Evolutionary conservation across 2,888 invertebrate species (phyloP).

Genomic region (Phasia obesa): DNA sequence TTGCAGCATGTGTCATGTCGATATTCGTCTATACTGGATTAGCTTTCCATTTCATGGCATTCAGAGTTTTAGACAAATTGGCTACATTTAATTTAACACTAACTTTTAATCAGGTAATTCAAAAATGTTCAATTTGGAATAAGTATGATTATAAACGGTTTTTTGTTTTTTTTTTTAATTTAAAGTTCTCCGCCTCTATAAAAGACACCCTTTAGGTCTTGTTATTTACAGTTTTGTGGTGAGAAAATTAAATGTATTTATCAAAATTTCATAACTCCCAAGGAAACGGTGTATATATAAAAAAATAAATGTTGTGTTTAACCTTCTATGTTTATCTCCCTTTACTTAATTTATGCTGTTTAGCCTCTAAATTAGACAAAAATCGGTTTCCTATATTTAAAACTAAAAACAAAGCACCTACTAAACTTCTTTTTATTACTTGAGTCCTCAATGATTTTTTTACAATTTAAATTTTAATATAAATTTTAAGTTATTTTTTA

Average conservation of each 20-base stretch:
- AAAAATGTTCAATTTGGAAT: too few species aligned
- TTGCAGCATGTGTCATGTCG: too few species aligned
- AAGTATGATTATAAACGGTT: too few species aligned
- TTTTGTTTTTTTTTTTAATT: too few species aligned
- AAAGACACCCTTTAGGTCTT: too few species aligned
- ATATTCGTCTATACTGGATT: too few species aligned
- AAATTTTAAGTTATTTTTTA: constrained; percentile 26
- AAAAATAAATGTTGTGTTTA: constrained; percentile 44
- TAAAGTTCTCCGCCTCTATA: too few species aligned
- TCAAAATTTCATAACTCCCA: not conserved
- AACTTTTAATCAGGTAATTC: too few species aligned
- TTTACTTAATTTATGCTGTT: constrained; percentile 34
- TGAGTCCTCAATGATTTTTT: constrained; percentile 57
- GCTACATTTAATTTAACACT: too few species aligned
- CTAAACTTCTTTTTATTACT: constrained; percentile 44
- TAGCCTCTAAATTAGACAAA: constrained; percentile 74
- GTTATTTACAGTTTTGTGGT: too few species aligned
- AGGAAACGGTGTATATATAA: constrained; percentile 51
- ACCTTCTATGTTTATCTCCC: constrained; percentile 40
- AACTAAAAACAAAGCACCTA: constrained; percentile 52
- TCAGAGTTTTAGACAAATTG: too few species aligned
- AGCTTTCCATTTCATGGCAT: too few species aligned
- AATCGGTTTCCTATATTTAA: constrained; percentile 78
- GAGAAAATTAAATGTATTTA: not conserved
- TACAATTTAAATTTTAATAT: constrained; percentile 16